Evolutionary conservation across 2,113 vertebrate species (phyloP), one percentile per base, ranked within the genome.

Genomic region (Hydrochoerus hydrochaeris): DNA sequence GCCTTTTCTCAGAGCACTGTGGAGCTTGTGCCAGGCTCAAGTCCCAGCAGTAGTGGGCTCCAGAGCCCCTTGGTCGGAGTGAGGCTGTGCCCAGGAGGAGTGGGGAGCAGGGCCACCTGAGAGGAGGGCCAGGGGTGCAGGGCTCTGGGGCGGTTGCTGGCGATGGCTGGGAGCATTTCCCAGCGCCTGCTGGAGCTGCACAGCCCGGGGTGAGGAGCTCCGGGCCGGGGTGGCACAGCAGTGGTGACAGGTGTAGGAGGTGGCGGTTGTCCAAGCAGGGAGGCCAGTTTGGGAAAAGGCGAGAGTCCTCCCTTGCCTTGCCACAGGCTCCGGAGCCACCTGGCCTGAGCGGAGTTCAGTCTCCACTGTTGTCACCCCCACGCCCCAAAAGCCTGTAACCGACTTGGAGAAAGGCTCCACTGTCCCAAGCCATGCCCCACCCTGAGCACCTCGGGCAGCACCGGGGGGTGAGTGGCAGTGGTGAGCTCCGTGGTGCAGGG

Each of bases 361-460:
- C 67, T 96, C 86, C 46, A 28, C 95, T 60, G 86, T 32, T 19
- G 62, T 75, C 3, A 20, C 22, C 26, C 38, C 57, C 28, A 8
- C 54, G 16, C 57, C 57, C 71, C 65, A 91, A 49, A 84, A 81
- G 46, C 46, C 82, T 7, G 35, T 63, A 49, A 87, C 93, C 92
- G 75, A 82, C 69, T 83, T 84, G 41, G 88, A 98, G 92, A 98
- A 98, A 96, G 95, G 60, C 78, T 88, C 85, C 38, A 85, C 97
- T 97, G 92, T 97, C 92, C 89, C 93, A 22, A 28, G 32, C 41
- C 65, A 17, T 1, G 19, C 87, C 88, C 93, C 54, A 0, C 95
- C 95, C 84, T 46, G 35, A 78, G 58, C 49, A 83, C 89, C 75
- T 67, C 46, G 54, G 87, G 78, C 7, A 28, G 62, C 77, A 95